These are phyloP conservation scores for Latrodectus hesperus DNA, from an alignment of 2,888 invertebrate genomes.

Conservation along the genomic window DNA sequence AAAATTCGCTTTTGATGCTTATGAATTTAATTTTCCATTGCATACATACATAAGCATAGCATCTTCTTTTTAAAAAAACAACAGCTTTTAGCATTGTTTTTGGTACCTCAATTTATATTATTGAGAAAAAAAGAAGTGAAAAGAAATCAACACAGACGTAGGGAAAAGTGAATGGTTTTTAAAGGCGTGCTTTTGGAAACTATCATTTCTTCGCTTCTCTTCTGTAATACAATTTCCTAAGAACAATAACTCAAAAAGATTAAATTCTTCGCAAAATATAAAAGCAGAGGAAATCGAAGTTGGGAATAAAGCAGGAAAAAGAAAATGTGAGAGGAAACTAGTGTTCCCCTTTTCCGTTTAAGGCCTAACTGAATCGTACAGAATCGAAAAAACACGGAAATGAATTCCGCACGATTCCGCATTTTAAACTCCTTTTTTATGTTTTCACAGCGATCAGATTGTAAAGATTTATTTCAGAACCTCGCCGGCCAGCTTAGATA, in stretches of 20 bases:
- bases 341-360: constrained; percentile 40
- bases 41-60: not conserved
- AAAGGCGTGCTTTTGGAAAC: constrained; percentile 58
- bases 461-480: constrained; percentile 27
- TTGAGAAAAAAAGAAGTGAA: constrained; percentile 22
- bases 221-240: constrained; percentile 60
- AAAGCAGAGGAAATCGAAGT: constrained; percentile 66
- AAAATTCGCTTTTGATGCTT: no score
- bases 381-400: constrained; percentile 39
- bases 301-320: constrained; percentile 51
- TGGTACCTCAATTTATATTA: constrained; percentile 9
- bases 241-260: constrained; percentile 68
- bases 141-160: constrained; percentile 35
- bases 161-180: constrained; percentile 55
- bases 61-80: constrained; percentile 50
- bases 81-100: constrained; percentile 44
- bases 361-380: constrained; percentile 47
- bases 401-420: constrained; percentile 49
- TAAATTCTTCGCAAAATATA: constrained; percentile 66
- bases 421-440: constrained; percentile 32
- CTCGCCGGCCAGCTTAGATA: constrained; percentile 12
- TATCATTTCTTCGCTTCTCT: constrained; percentile 65
- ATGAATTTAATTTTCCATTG: no score
- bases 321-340: constrained; percentile 65
- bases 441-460: constrained; percentile 22